These are phyloP conservation scores for Pollenia griseotomentosa DNA, from an alignment of 2,888 invertebrate species.

Conservation along the genomic window DNA sequence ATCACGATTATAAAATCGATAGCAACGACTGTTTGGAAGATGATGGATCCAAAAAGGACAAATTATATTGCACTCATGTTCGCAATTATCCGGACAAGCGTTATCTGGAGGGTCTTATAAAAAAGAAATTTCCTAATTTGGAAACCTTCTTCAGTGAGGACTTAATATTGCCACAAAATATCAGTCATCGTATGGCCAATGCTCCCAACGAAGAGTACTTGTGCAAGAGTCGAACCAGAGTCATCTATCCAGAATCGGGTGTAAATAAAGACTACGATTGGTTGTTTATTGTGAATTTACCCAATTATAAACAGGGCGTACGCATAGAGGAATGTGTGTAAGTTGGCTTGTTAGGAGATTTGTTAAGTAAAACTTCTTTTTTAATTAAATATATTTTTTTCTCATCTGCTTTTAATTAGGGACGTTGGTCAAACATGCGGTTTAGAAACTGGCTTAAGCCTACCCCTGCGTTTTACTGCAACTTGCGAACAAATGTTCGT, in stretches of 20 bases:
- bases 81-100: constrained; percentile 84
- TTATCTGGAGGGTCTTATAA: constrained; percentile 79
- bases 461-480: constrained; percentile 77
- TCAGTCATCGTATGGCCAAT: constrained; percentile 85
- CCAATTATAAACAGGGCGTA: constrained; percentile 89
- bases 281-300: constrained; percentile 90
- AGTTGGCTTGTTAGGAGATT: constrained; percentile 81
- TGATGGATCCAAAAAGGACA: constrained; percentile 76
- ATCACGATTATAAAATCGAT: background rate
- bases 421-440: constrained; percentile 84
- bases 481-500: constrained; percentile 87
- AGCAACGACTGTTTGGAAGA: constrained; percentile 72
- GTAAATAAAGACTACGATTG: constrained; percentile 87
- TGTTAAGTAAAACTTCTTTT: background rate
- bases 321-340: constrained; percentile 90
- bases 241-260: constrained; percentile 87
- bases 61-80: constrained; percentile 84
- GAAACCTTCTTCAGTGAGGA: constrained; percentile 82
- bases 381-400: background rate
- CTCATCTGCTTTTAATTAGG: constrained; percentile 78
- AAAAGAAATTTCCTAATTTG: constrained; percentile 76
- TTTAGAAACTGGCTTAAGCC: constrained; percentile 48
- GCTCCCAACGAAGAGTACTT: constrained; percentile 83
- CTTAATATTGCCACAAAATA: constrained; percentile 83
- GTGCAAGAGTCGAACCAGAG: constrained; percentile 83